Evolutionary conservation across 2,113 vertebrate species (phyloP), one percentile per base, ranked within the genome.

Genomic region (Laticauda colubrina): DNA sequence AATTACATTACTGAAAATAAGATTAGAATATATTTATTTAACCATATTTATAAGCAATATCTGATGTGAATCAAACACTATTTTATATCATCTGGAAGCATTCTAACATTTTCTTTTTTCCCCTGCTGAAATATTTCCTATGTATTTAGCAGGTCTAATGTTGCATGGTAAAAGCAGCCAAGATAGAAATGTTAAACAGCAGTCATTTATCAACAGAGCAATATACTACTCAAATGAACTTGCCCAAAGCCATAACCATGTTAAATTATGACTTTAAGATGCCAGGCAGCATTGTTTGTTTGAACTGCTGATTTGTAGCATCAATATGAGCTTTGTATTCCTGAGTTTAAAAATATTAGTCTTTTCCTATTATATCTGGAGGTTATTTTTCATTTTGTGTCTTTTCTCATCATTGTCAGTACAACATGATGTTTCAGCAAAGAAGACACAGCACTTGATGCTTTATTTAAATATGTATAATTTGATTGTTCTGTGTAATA

Each of bases 311-410:
- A 94, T 92, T 94, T 94, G 93, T 21, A 89, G n/a, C 87, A 1
- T 90, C 29, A 96, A 95, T 94, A 96, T 94, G 93, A 96, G 89
- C 86, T 92, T 91, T 64, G 93, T 93, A 90, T 59, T n/a, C 57
- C 93, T 90, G 55, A 34, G 48, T 81, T 87, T 59, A 94, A 85
- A 94, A 39, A 95, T 93, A 94, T 54, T 26, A 75, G 15, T 39
- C 91, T 92, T 94, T 91, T 96, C 90, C 95, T 96, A 93, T 59
- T 11, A 5, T 96, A 96, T 87, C 95, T 96, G 95, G 93, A 95
- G 95, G 2, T 59, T 94, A 95, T 96, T 95, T 93, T 95, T 96
- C 93, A 94, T 89, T 93, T 75, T 94, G 45, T 75, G 5, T 29
- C 90, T 88, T 57, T 69, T 59, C 54, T 4, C 88, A 69, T 95